phyloP scores from a whole-genome alignment of 2,888 invertebrate genomes.

The Aphodius sticticus region DNA sequence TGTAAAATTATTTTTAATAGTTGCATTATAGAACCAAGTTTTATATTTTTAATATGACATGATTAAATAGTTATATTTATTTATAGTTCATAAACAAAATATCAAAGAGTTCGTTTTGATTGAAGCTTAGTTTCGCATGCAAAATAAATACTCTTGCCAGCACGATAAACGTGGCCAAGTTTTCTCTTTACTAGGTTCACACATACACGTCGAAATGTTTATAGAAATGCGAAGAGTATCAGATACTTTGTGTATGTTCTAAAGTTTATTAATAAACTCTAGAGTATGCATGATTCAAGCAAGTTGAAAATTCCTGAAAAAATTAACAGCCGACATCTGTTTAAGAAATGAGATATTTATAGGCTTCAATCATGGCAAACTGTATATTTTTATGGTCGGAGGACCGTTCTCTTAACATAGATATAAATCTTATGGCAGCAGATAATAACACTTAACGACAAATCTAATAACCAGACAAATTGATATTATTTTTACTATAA shows the following conservation, averaged over 20 bases:
- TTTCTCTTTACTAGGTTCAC: no score
- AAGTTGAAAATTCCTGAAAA: not conserved
- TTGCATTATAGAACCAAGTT: no score
- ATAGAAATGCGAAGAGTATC: not conserved
- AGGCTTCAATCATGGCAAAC: not conserved
- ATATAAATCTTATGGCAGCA: no score
- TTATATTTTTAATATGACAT: not conserved
- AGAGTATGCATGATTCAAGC: not conserved
- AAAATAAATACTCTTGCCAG: not conserved
- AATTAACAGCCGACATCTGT: not conserved
- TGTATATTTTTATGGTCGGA: not conserved
- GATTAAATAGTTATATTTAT: not conserved
- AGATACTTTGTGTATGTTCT: not conserved
- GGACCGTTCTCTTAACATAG: no score
- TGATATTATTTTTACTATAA: no score
- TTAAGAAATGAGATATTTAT: conserved; percentile 4
- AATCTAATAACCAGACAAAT: no score
- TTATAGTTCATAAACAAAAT: not conserved
- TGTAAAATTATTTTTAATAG: no score
- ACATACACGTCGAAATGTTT: not conserved
- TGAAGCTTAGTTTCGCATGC: not conserved
- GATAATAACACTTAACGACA: no score
- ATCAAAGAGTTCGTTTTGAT: not conserved
- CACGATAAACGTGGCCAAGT: not conserved
- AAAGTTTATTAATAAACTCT: not conserved